Percentiles rank a stretch among this genome's conserved stretches.
These are phyloP conservation scores for Pelecanoides urinatrix DNA, from an alignment of 2,113 vertebrate genomes.

Conservation along the genomic window DNA sequence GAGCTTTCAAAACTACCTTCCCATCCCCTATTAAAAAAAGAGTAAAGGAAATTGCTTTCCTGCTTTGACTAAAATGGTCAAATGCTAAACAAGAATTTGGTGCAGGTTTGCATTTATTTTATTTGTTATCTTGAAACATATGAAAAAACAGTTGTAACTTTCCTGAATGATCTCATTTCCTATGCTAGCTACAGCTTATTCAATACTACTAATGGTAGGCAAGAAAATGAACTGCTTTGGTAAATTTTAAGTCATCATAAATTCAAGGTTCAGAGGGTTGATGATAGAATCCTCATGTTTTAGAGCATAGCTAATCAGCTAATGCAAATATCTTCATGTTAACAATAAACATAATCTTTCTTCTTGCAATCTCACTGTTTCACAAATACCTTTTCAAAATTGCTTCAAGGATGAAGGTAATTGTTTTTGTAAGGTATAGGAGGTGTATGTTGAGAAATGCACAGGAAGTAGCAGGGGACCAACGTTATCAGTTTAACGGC, in stretches of 20 bases:
- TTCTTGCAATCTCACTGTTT: neutral
- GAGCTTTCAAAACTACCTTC: conserved; percentile 36
- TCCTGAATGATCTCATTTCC: neutral
- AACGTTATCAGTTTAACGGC: neutral
- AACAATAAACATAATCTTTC: neutral
- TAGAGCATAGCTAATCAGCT: neutral
- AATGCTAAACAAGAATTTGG: neutral
- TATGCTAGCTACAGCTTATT: neutral
- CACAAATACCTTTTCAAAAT: neutral
- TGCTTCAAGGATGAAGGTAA: neutral
- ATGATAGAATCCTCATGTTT: neutral
- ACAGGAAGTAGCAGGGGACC: neutral
- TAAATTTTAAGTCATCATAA: neutral
- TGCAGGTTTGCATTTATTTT: neutral
- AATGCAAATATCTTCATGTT: neutral
- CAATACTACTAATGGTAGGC: neutral
- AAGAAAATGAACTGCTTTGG: neutral
- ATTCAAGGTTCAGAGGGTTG: neutral
- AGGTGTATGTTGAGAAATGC: neutral
- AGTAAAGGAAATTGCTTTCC: conserved; percentile 30
- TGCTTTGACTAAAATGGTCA: conserved; percentile 9
- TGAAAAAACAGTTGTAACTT: neutral
- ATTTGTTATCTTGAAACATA: neutral
- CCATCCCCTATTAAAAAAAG: neutral
- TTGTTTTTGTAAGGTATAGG: neutral